Percentiles rank a stretch among this genome's conserved stretches.
phyloP scores from a whole-genome alignment of 2,888 invertebrate species.

The Sturmia bella region DNA sequence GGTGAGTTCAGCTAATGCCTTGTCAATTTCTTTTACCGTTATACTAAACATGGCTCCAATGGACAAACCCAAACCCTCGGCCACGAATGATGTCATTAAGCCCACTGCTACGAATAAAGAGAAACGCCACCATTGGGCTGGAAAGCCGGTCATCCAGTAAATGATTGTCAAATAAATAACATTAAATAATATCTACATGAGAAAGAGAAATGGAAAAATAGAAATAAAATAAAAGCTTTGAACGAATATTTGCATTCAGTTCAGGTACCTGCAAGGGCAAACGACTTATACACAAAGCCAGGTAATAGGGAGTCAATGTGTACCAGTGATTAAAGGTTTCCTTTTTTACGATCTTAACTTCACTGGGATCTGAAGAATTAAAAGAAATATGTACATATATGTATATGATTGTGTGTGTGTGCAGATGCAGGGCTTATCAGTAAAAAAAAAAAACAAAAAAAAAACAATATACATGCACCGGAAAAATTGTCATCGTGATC shows the following conservation, averaged over 20 bases:
- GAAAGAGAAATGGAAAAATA: constrained; percentile 62
- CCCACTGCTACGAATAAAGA: constrained; percentile 86
- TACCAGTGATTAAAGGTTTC: constrained; percentile 89
- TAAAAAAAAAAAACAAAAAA: too few species aligned
- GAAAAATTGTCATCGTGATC: too few species aligned
- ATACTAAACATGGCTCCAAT: constrained; percentile 88
- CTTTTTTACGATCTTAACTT: constrained; percentile 87
- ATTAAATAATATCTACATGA: constrained; percentile 84
- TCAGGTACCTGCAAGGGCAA: constrained; percentile 84
- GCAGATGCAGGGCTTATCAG: too few species aligned
- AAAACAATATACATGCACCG: too few species aligned
- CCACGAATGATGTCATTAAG: constrained; percentile 87
- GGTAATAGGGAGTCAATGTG: constrained; percentile 85
- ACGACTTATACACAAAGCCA: constrained; percentile 85
- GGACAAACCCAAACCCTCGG: constrained; percentile 90
- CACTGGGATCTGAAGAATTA: constrained; percentile 84
- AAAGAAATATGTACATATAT: too few species aligned
- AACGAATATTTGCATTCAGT: too few species aligned
- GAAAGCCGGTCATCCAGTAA: constrained; percentile 87
- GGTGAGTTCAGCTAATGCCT: too few species aligned
- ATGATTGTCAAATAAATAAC: constrained; percentile 84
- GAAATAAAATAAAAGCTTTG: not conserved
- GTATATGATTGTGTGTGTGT: too few species aligned
- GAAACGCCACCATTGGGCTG: constrained; percentile 86
- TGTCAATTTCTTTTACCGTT: constrained; percentile 82